phyloP scores from a whole-genome alignment of 1,140 invertebrate genomes.

The Cydia amplana region DNA sequence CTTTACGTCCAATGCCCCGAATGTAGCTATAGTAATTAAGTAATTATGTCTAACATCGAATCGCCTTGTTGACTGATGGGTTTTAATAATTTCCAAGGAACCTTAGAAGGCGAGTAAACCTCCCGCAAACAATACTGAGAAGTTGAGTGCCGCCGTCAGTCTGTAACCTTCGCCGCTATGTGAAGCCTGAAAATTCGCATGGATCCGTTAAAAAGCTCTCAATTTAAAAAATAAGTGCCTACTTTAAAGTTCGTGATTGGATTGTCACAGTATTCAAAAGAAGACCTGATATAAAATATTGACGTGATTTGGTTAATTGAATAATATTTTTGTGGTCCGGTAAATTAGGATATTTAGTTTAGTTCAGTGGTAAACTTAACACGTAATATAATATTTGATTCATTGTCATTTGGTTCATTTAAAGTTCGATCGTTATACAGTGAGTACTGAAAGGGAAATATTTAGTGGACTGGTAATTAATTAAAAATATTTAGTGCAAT shows the following conservation, averaged over 20 bases:
- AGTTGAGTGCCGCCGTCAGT: conserved; percentile 50
- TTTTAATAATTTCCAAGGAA: neutral
- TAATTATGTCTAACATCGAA: too few relatives aligned
- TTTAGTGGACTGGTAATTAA: neutral
- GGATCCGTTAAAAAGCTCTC: conserved; percentile 21
- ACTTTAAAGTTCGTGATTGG: neutral
- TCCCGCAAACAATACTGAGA: conserved; percentile 53
- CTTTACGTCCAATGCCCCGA: too few relatives aligned
- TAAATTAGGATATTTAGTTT: too few relatives aligned
- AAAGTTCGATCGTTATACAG: neutral
- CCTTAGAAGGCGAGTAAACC: conserved; percentile 56
- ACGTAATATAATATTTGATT: too few relatives aligned
- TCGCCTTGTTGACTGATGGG: neutral
- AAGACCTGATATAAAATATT: neutral
- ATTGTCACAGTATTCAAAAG: neutral
- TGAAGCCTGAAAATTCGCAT: conserved; percentile 57
- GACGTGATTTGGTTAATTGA: too few relatives aligned
- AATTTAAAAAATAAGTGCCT: neutral
- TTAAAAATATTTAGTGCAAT: neutral
- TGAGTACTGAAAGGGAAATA: neutral
- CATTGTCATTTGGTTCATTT: too few relatives aligned
- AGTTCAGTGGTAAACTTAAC: too few relatives aligned
- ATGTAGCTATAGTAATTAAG: too few relatives aligned
- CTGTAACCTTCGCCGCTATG: conserved; percentile 45
- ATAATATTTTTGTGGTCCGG: too few relatives aligned